These are phyloP conservation scores for Aplocera efformata DNA, from an alignment of 2,888 invertebrate genomes.

Conservation along the genomic window DNA sequence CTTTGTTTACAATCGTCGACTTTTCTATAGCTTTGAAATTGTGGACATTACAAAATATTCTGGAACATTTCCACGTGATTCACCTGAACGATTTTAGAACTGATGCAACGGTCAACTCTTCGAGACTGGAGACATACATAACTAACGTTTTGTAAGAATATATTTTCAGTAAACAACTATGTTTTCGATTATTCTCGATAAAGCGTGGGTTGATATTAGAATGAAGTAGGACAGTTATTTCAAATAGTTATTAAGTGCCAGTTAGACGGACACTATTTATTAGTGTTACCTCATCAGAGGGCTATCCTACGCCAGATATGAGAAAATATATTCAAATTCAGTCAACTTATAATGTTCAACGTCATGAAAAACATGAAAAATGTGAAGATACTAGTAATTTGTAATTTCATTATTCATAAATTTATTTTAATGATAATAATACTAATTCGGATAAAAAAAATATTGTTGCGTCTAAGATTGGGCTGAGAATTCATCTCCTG, in stretches of 20 bases:
- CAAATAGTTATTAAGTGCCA: neutral
- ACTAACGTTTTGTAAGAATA: slow-evolving; percentile 16
- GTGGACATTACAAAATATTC: slow-evolving; percentile 41
- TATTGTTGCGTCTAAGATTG: no score
- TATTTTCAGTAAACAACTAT: slow-evolving; percentile 29
- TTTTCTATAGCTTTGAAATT: slow-evolving; percentile 9
- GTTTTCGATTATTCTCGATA: slow-evolving; percentile 1
- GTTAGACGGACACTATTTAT: neutral
- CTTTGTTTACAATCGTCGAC: slow-evolving; percentile 17
- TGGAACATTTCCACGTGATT: slow-evolving; percentile 69
- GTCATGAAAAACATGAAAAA: no score
- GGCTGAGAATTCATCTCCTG: no score
- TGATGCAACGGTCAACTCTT: slow-evolving; percentile 58
- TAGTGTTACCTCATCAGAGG: no score
- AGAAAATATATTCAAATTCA: no score
- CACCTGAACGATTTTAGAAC: slow-evolving; percentile 65
- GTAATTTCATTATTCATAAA: no score
- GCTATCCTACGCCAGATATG: no score
- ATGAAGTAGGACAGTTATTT: neutral
- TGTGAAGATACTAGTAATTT: no score
- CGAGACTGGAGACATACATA: slow-evolving; percentile 20
- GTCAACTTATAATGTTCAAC: no score
- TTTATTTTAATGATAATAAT: no score
- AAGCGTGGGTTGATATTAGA: slow-evolving; percentile 20
- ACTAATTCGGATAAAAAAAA: no score